Evolutionary conservation across 2,888 invertebrate genomes (phyloP), one percentile per base, ranked within the genome.

Genomic region (Athalia rosae): DNA sequence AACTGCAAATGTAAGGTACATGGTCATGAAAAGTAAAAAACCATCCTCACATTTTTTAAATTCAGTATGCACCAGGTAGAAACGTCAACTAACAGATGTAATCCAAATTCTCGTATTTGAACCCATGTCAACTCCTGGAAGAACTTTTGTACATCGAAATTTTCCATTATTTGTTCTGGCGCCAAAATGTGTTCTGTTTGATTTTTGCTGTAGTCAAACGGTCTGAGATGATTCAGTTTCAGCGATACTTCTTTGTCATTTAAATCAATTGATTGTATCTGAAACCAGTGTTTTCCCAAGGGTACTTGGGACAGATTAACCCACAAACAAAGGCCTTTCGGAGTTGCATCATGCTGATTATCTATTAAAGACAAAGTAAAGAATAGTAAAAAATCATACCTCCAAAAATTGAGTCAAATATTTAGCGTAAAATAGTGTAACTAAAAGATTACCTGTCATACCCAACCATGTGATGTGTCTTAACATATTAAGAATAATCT

Each of bases 221-320:
- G 78, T 73, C 83, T 82, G 61, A 87, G 73, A 61, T 81, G 78
- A 78, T 85, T 82, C 64, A 87, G 47, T 81, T 83, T 79, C 41
- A 87, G 59, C 45, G 82, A 79, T 63, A 85, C 80, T 77, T 84
- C 84, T 13, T 79, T 76, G 4, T 80, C 79, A 59, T 80, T 78
- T 45, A 84, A 81, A 71, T 79, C 82, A 3, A 87, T 76, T 4
- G 84, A 84, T 73, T 77, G 77, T 45, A 87, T 80, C 83, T 85
- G 84, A 53, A 87, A 87, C 87, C 87, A 86, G 77, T 87, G 85
- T 78, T 81, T 86, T 9, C 87, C 87, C 15, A 87, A 77, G 48
- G 85, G 82, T 50, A 85, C 76, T 74, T 82, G 76, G 13, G 83
- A 81, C 28, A 87, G 77, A 71, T 82, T 79, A 3, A 84, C 84